phyloP scores from a whole-genome alignment of 2,113 vertebrate species.

The Xyliphius kryptos region DNA sequence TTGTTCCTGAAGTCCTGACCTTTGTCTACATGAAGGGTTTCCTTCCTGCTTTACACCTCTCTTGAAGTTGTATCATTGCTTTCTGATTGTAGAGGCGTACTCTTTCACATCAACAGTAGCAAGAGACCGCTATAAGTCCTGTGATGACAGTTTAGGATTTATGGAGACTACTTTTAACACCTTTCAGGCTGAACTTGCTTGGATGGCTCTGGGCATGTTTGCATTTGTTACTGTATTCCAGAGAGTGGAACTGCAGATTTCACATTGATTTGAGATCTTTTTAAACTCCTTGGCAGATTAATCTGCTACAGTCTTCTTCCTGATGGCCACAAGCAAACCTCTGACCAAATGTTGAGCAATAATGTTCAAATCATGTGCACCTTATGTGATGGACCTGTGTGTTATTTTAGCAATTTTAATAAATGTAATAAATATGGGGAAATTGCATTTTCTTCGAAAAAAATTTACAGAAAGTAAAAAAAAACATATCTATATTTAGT shows the following conservation, averaged over 20 bases:
- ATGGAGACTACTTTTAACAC: slow-evolving; percentile 11
- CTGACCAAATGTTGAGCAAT: too few relatives aligned
- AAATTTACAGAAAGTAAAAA: too few relatives aligned
- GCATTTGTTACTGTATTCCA: not conserved
- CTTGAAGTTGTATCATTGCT: too few relatives aligned
- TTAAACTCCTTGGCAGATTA: slow-evolving; percentile 17
- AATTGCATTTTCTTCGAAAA: too few relatives aligned
- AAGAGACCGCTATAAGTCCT: slow-evolving; percentile 13
- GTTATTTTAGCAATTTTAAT: too few relatives aligned
- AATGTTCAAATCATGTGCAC: too few relatives aligned
- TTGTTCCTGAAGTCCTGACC: too few relatives aligned
- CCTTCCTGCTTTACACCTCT: too few relatives aligned
- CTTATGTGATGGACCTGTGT: too few relatives aligned
- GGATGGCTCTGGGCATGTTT: slow-evolving; percentile 7
- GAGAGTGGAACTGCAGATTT: slow-evolving; percentile 10
- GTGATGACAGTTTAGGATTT: slow-evolving; percentile 19
- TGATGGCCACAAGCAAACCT: not conserved
- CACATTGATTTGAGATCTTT: slow-evolving; percentile 12
- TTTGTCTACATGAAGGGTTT: too few relatives aligned
- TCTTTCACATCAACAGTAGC: slow-evolving; percentile 10
- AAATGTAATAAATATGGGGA: too few relatives aligned
- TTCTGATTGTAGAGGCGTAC: not conserved
- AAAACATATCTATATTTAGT: too few relatives aligned
- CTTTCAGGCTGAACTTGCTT: slow-evolving; percentile 1
- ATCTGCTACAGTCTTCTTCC: not conserved